Base-by-base conservation (phyloP, 2,888 invertebrate species). In the Ochropacha duplaris region DNA sequence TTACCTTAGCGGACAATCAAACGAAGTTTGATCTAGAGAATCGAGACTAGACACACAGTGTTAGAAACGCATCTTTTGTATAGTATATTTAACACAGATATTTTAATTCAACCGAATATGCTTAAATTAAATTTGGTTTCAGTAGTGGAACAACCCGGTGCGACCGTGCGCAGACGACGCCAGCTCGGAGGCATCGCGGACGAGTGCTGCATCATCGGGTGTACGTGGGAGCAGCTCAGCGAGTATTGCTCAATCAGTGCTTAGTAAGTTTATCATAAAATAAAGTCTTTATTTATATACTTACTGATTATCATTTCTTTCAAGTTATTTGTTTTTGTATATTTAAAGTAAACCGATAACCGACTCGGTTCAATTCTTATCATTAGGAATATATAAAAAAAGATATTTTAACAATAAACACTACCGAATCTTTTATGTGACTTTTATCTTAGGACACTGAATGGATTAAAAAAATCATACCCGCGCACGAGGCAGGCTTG, bases 231-330 rank as follows among this genome's bases (percentile, higher is more conserved):
- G 55, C 87, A 91, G 60, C 86, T 92, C 59, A 85, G 74, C 71
- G 85, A 88, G 69, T 92, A 92, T 71, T 92, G 92, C 70, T 87
- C 89, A n/a, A 80, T 90, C 55, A 90, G 84, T 68, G 84, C 86
- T 50, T 84, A 83, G 91, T 92, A 77, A 84, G 87, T 73, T 31
- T 19, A 36, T 26, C n/a, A 52, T 34, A 39, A 24, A 31, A 24
- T 50, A 39, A 11, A 26, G 12, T 12, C 36, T 22, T 51, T 51
- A 39, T 28, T 49, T 31, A 28, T 49, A 39, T 28, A 8, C 16
- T 44, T 26, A 50, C 8, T 51, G 28, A 24, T 24, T 2, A 24
- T 51, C 11, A n/a, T 51, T 26, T 14, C n/a, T 16, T 51, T 51
- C 22, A 52, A 44, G 19, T 44, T 44, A 44, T 44, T 44, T 44